A percentile compares a stretch with the other conserved stretches of the same genome.
phyloP scores from a whole-genome alignment of 2,797 vertebrate species.

The Balearica regulorum region DNA sequence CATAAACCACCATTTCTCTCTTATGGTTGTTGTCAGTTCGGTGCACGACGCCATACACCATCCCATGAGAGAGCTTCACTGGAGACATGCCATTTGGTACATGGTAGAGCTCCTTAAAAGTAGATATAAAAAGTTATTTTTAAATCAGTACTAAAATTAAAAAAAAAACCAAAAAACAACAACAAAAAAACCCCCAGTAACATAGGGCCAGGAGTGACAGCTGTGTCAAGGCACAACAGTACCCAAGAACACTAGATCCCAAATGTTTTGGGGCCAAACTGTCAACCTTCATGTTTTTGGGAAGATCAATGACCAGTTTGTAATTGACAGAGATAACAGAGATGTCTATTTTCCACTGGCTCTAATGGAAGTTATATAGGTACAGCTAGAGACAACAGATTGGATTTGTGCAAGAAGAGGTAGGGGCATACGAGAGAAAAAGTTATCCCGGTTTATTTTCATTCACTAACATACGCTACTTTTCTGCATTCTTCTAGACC shows the following conservation, averaged over 20 bases:
- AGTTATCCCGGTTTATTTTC: neutral
- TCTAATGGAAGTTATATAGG: neutral
- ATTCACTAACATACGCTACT: neutral
- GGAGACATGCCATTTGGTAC: constrained; percentile 80
- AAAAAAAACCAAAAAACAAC: neutral
- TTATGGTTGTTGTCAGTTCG: constrained; percentile 81
- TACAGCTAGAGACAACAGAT: neutral
- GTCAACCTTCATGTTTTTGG: neutral
- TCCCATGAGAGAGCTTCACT: constrained; percentile 76
- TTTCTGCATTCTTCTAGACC: neutral
- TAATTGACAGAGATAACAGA: neutral
- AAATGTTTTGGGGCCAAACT: neutral
- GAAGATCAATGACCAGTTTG: neutral
- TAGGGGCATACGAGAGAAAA: neutral
- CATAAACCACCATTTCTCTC: constrained; percentile 92
- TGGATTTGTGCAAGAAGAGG: neutral
- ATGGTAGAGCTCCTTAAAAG: constrained; percentile 78
- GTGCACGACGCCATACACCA: constrained; percentile 88
- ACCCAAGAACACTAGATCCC: neutral
- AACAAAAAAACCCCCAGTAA: neutral
- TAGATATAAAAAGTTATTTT: neutral
- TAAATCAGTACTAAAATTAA: neutral
- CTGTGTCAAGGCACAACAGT: neutral
- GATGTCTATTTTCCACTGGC: neutral
- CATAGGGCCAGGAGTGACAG: neutral